These are phyloP conservation scores for Operophtera brumata DNA, from an alignment of 2,888 invertebrate species.

Conservation along the genomic window DNA sequence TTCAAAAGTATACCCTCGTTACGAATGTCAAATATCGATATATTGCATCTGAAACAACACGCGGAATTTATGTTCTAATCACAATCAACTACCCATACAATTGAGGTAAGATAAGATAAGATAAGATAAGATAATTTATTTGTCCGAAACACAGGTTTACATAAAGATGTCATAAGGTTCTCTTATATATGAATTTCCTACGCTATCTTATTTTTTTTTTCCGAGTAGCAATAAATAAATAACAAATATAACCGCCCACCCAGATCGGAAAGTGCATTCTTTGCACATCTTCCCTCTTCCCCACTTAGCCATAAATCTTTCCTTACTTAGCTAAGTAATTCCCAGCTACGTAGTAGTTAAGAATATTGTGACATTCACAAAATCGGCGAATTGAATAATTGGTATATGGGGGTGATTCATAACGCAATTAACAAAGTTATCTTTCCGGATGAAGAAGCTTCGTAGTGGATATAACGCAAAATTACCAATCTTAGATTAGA, in stretches of 20 bases:
- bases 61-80: no score
- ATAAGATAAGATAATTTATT: no score
- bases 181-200: no score
- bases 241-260: conserved; percentile 2
- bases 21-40: no score
- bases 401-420: conserved; percentile 41
- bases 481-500: no score
- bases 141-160: no score
- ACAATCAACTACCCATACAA: no score
- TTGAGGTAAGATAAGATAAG: no score
- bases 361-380: conserved; percentile 22
- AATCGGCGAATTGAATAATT: conserved; percentile 33
- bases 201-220: not conserved
- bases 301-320: conserved; percentile 7
- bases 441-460: conserved; percentile 27
- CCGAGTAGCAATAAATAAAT: conserved; percentile 1
- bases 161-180: no score
- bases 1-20: no score
- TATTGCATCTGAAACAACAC: no score
- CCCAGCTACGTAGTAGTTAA: conserved; percentile 3
- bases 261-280: conserved; percentile 12
- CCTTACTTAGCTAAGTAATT: conserved; percentile 11
- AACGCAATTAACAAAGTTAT: conserved; percentile 43
- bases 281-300: conserved; percentile 7
- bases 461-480: no score